Evolutionary conservation across 92 coral and sea anemone genomes (phyloP).

Genomic region (Muricea muricata): DNA sequence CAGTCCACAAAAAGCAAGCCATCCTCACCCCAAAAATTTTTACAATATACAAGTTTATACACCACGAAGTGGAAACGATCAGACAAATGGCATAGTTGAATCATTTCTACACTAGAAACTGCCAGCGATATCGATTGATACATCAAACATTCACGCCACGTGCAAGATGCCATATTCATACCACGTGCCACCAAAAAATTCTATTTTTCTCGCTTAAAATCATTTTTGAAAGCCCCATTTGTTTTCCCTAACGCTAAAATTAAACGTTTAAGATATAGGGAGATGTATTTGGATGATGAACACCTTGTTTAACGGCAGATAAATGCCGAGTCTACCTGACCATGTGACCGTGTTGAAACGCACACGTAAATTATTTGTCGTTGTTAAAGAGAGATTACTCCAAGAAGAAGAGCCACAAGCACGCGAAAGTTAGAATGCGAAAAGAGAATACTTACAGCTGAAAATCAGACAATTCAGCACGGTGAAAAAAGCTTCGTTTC

Average conservation of each 20-base stretch:
- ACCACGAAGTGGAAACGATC: not conserved
- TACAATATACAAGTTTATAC: too few species aligned
- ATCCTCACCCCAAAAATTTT: too few species aligned
- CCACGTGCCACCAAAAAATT: not conserved
- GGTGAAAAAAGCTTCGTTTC: not conserved
- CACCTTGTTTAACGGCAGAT: not conserved
- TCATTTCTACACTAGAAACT: not conserved
- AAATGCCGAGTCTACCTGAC: not conserved
- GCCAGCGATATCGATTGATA: too few species aligned
- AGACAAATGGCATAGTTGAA: not conserved
- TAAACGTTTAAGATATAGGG: not conserved
- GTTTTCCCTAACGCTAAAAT: not conserved
- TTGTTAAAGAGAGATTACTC: too few species aligned
- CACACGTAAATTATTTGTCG: too few species aligned
- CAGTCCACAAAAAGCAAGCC: not conserved
- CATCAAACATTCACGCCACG: not conserved
- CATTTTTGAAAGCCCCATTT: not conserved
- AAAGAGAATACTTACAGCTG: not conserved
- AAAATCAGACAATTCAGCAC: not conserved
- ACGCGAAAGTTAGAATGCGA: too few species aligned
- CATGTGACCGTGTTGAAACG: not conserved
- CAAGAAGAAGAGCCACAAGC: too few species aligned
- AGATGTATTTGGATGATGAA: not conserved
- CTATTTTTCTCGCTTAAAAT: not conserved
- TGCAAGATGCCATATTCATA: not conserved